Conservation (phyloP, 2,797 vertebrate species). For the Parauchenoglanis punctatus region DNA sequence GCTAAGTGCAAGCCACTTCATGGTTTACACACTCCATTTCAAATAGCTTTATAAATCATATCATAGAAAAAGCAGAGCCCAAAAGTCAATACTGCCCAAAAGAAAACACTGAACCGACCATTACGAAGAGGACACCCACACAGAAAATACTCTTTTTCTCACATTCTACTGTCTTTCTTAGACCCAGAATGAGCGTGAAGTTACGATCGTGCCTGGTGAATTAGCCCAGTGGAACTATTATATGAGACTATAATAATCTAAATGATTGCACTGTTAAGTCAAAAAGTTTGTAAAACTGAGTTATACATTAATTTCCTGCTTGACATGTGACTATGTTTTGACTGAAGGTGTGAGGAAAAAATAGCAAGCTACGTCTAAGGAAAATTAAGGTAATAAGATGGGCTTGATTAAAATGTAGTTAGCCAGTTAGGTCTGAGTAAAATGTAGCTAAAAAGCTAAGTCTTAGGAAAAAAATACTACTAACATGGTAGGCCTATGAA, state of each 20-base stretch:
- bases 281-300: not conserved
- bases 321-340: not conserved
- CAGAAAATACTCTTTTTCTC: not conserved
- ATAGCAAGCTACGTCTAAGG: not conserved
- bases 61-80: slow-evolving; percentile 14
- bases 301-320: not conserved
- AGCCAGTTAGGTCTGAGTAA: not conserved
- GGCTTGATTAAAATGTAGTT: not conserved
- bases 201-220: slow-evolving; percentile 13
- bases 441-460: not conserved
- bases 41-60: slow-evolving; percentile 59
- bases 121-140: not conserved
- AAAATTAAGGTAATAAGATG: not conserved
- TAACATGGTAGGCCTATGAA: not conserved
- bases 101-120: not conserved
- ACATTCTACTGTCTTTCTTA: not conserved
- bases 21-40: slow-evolving; percentile 33
- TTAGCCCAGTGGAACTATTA: slow-evolving; percentile 1
- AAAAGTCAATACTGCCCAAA: slow-evolving; percentile 11
- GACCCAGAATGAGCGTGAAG: slow-evolving; percentile 14
- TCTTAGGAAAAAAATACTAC: not conserved
- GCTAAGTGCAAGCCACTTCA: not conserved
- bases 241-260: slow-evolving; percentile 30
- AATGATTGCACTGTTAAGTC: not conserved
- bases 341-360: not conserved